These are phyloP conservation scores for Upupa epops DNA, from an alignment of 2,113 vertebrate genomes.

Conservation along the genomic window DNA sequence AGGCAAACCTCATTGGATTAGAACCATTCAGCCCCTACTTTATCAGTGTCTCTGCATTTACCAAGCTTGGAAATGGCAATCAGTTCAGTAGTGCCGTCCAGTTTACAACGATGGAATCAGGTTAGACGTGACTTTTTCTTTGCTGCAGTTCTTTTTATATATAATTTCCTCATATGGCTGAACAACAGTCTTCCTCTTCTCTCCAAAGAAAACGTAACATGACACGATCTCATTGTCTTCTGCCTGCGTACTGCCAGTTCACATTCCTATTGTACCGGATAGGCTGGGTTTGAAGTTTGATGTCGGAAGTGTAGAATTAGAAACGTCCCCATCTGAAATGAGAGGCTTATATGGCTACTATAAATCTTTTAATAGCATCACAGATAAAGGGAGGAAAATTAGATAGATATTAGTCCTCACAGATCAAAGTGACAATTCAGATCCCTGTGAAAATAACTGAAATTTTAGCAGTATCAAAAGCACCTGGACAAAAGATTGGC, in stretches of 20 bases:
- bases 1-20: conserved; percentile 80
- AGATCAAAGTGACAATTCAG: conserved; percentile 36
- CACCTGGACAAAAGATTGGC: background rate
- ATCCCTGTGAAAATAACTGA: conserved; percentile 46
- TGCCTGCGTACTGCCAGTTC: background rate
- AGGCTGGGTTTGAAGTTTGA: conserved; percentile 31
- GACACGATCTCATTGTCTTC: background rate
- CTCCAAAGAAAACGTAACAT: background rate
- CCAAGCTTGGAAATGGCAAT: conserved; percentile 91
- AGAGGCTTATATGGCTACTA: conserved; percentile 20
- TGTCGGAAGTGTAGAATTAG: conserved; percentile 28
- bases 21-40: conserved; percentile 87
- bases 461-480: conserved; percentile 7
- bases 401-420: conserved; percentile 26
- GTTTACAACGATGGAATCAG: conserved; percentile 92
- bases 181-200: background rate
- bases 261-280: background rate
- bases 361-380: conserved; percentile 56
- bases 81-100: conserved; percentile 87
- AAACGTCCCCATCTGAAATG: conserved; percentile 35
- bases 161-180: conserved; percentile 12
- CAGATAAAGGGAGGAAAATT: conserved; percentile 51
- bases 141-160: background rate
- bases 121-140: conserved; percentile 68
- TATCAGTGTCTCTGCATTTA: conserved; percentile 89